phyloP scores from a whole-genome alignment of 2,113 vertebrate genomes.

The Acrocephalus arundinaceus region DNA sequence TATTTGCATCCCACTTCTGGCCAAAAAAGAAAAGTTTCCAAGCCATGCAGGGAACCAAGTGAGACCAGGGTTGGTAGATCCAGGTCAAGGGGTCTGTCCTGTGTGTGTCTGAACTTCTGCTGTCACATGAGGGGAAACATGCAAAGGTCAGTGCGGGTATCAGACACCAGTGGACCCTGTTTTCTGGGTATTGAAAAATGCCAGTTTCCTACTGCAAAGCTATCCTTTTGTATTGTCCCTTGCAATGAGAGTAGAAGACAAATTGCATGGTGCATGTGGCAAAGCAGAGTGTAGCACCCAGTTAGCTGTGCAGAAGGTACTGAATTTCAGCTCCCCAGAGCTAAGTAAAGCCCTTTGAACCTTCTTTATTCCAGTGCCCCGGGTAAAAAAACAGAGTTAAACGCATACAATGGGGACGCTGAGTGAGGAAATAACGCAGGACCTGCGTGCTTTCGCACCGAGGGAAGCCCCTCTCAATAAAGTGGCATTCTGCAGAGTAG shows the following conservation, averaged over 20 bases:
- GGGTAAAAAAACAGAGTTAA: neutral
- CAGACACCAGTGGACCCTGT: fast-evolving
- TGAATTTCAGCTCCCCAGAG: neutral
- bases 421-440: neutral
- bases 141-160: neutral
- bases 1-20: neutral
- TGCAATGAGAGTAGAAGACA: neutral
- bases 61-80: neutral
- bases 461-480: neutral
- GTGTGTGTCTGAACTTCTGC: neutral
- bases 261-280: fast-evolving
- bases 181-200: neutral
- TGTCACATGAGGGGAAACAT: neutral
- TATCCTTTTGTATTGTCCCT: neutral
- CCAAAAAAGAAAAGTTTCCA: neutral
- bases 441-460: neutral
- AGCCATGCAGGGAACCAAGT: neutral
- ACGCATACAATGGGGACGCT: fast-evolving
- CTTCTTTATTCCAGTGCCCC: neutral
- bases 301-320: no score
- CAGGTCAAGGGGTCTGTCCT: neutral
- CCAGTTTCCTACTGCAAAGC: neutral
- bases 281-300: fast-evolving
- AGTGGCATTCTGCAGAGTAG: neutral
- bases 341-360: neutral